phyloP scores from a whole-genome alignment of 2,888 invertebrate genomes.

The Crossocerus cetratus region DNA sequence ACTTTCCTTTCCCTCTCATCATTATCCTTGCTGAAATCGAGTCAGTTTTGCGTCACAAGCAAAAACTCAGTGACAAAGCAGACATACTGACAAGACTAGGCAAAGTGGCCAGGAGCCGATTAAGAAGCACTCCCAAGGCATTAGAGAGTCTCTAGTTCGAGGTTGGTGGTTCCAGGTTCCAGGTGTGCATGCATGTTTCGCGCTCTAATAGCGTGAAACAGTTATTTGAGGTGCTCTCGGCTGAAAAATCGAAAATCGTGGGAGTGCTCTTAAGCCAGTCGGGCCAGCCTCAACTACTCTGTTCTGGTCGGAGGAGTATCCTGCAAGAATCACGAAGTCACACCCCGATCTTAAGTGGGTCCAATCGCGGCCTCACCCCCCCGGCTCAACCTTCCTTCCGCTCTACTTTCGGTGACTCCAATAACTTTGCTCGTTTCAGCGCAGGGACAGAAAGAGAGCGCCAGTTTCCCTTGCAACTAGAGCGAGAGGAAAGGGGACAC shows the following conservation, averaged over 20 bases:
- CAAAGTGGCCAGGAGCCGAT: slow-evolving; percentile 21
- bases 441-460: too few species aligned
- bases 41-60: slow-evolving; percentile 11
- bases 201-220: slow-evolving; percentile 9
- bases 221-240: slow-evolving; percentile 58
- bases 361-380: slow-evolving; percentile 56
- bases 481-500: too few species aligned
- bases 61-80: not conserved
- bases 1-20: not conserved
- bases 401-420: slow-evolving; percentile 4
- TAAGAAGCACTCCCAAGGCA: slow-evolving; percentile 38
- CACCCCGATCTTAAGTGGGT: slow-evolving; percentile 61
- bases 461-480: too few species aligned
- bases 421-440: slow-evolving; percentile 1
- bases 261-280: slow-evolving; percentile 60
- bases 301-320: not conserved
- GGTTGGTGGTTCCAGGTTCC: not conserved
- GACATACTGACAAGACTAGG: slow-evolving; percentile 2
- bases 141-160: slow-evolving; percentile 11
- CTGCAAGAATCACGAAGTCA: not conserved
- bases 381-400: slow-evolving; percentile 26
- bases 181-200: slow-evolving; percentile 17
- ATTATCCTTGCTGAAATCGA: slow-evolving; percentile 15
- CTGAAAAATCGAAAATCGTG: slow-evolving; percentile 71
- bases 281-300: not conserved